Evolutionary conservation across 2,797 vertebrate genomes (phyloP).

Genomic region (Linurgus olivaceus): DNA sequence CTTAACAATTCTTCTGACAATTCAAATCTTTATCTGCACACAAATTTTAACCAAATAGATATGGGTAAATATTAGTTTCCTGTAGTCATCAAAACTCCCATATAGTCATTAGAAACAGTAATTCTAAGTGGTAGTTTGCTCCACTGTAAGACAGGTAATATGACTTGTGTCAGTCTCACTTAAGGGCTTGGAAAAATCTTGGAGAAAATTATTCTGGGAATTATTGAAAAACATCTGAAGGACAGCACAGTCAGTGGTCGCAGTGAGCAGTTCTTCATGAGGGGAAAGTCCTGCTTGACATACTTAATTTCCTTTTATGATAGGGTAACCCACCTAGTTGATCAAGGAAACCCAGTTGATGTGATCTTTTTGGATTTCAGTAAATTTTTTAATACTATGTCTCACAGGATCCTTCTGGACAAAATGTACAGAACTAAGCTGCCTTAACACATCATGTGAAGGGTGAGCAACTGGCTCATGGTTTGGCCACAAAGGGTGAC

Average conservation of each 20-base stretch:
- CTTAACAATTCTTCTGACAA: background rate
- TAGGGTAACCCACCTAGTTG: background rate
- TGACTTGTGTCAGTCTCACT: background rate
- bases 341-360: background rate
- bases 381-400: background rate
- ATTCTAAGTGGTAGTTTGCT: background rate
- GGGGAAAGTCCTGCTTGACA: background rate
- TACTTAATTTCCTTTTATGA: background rate
- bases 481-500: accelerated
- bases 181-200: background rate
- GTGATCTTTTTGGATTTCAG: background rate
- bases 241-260: too few species aligned
- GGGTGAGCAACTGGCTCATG: background rate
- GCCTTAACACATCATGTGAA: background rate
- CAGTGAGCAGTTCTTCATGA: background rate
- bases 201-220: background rate
- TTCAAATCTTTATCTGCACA: background rate
- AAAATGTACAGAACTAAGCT: background rate
- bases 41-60: background rate
- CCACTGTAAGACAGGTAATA: background rate
- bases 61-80: background rate
- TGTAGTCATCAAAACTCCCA: background rate
- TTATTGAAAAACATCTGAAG: background rate
- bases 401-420: background rate
- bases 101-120: background rate